Percentiles rank a stretch among this genome's conserved stretches.
Evolutionary conservation across 2,113 vertebrate genomes (phyloP).

Genomic region (Thalassoma bifasciatum): DNA sequence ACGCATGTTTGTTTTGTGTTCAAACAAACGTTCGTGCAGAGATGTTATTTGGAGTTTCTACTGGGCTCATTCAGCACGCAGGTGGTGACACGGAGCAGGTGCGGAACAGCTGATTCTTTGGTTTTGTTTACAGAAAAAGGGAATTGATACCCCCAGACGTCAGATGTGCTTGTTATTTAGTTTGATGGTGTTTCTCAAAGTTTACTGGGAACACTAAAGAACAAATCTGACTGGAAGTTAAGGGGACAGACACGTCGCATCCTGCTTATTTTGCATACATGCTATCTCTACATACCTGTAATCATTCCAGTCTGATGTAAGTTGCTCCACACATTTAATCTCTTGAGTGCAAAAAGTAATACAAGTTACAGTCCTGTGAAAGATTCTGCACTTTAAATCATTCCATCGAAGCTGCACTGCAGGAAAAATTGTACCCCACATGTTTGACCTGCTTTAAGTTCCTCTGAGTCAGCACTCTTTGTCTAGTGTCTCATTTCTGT

Average conservation of each 20-base stretch:
- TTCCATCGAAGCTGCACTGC: too few species aligned
- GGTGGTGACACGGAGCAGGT: constrained; percentile 40
- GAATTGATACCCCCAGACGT: background rate
- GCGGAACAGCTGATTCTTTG: constrained; percentile 7
- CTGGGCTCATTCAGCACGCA: constrained; percentile 32
- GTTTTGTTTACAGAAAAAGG: constrained; percentile 30
- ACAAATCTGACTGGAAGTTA: background rate
- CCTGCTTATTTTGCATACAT: too few species aligned
- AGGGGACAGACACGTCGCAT: background rate
- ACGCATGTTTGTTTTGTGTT: constrained; percentile 42
- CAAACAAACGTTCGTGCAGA: constrained; percentile 48
- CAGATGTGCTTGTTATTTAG: background rate
- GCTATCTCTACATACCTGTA: too few species aligned
- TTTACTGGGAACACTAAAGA: background rate
- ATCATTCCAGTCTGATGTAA: too few species aligned
- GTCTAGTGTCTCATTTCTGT: too few species aligned
- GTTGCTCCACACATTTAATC: too few species aligned
- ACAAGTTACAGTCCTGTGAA: too few species aligned
- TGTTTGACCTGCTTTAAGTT: too few species aligned
- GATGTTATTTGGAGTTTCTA: constrained; percentile 49
- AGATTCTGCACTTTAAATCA: too few species aligned
- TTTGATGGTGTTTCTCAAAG: background rate
- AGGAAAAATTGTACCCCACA: too few species aligned
- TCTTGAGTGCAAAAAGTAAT: too few species aligned
- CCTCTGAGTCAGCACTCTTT: too few species aligned